A percentile compares a stretch with the other conserved stretches of the same genome.
Conservation (phyloP, 2,888 invertebrate genomes). For the Troides aeacus region DNA sequence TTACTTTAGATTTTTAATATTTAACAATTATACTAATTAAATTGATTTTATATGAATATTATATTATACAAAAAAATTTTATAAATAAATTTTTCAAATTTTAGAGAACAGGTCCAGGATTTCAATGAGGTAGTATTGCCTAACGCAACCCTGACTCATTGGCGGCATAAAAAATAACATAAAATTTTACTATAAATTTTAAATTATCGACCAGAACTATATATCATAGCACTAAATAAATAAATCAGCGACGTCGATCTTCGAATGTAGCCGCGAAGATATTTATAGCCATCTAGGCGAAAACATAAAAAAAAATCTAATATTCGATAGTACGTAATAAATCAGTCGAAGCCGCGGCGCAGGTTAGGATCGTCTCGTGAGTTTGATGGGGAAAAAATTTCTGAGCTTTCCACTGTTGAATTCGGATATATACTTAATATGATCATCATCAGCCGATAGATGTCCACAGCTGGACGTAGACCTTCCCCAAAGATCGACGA, state of each 20-base stretch:
- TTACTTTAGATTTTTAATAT: too few relatives aligned
- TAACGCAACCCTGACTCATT: too few relatives aligned
- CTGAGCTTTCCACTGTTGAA: constrained; percentile 55
- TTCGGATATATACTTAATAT: constrained; percentile 18
- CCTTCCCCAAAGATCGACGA: too few relatives aligned
- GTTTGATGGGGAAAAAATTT: constrained; percentile 63
- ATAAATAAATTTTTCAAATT: too few relatives aligned
- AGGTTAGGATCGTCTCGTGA: constrained; percentile 40
- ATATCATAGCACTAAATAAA: constrained; percentile 67
- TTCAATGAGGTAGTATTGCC: too few relatives aligned
- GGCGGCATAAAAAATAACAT: too few relatives aligned
- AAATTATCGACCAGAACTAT: constrained; percentile 38
- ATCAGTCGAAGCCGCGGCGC: constrained; percentile 45
- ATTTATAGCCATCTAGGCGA: constrained; percentile 70
- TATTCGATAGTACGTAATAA: constrained; percentile 61
- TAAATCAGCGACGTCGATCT: constrained; percentile 69
- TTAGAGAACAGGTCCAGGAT: too few relatives aligned
- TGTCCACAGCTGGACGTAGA: too few relatives aligned
- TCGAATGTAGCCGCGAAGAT: constrained; percentile 47
- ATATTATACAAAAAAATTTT: too few relatives aligned
- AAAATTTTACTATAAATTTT: not conserved
- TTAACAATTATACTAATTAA: too few relatives aligned
- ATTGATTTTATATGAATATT: too few relatives aligned
- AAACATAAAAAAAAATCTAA: constrained; percentile 71
- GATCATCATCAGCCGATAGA: too few relatives aligned